phyloP scores from a whole-genome alignment of 2,797 vertebrate species.

The Enteromius mattozi region DNA sequence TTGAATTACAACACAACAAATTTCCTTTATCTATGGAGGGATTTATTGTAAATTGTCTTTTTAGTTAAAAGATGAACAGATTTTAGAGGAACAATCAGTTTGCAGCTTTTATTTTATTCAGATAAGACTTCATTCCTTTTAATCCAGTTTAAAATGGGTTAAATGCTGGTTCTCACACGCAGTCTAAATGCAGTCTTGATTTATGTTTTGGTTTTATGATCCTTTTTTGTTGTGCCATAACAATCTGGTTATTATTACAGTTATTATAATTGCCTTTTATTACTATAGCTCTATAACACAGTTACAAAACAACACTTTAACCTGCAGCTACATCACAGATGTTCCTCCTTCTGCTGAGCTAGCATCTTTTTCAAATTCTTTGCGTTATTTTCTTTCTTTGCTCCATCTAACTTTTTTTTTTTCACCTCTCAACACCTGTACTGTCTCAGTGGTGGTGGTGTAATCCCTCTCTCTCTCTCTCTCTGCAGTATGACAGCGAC shows the following conservation, averaged over 20 bases:
- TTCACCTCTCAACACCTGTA: neutral
- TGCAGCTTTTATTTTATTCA: neutral
- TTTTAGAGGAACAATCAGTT: neutral
- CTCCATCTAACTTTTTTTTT: neutral
- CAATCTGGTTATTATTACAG: conserved; percentile 11
- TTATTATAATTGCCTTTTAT: conserved; percentile 1
- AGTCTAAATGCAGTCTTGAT: conserved; percentile 3
- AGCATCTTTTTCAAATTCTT: neutral
- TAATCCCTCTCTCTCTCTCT: neutral
- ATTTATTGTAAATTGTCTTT: neutral
- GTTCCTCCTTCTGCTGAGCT: conserved; percentile 1
- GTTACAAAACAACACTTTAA: conserved; percentile 1
- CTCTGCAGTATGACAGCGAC: conserved; percentile 83
- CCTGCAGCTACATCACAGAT: neutral
- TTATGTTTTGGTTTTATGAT: conserved; percentile 5
- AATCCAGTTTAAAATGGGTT: too few relatives aligned
- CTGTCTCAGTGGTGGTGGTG: neutral
- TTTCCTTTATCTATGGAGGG: neutral
- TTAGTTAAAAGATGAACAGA: too few relatives aligned
- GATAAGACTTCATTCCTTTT: neutral
- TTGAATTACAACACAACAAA: neutral
- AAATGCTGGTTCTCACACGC: neutral
- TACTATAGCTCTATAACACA: neutral
- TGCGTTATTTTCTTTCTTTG: neutral
- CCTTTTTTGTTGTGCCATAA: neutral